Evolutionary conservation across 2,888 invertebrate species (phyloP), one percentile per base, ranked within the genome.

Genomic region (Drosophila putrida): DNA sequence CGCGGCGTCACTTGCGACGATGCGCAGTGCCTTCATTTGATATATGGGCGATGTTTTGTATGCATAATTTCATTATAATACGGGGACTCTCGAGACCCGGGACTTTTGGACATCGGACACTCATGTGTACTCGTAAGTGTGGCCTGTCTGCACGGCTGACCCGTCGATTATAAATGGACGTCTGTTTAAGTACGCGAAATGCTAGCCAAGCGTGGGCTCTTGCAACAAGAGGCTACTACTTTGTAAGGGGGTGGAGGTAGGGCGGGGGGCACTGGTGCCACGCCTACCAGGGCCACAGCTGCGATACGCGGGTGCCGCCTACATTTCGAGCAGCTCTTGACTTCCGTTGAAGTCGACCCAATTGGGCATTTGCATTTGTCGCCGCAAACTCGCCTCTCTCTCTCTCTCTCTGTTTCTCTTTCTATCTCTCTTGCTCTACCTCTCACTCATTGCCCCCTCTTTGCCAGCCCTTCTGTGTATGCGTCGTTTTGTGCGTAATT

Each of bases 31-130:
- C 78, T 59, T 54, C 25, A 63, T 80, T 87, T 88, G 83, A 83
- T 88, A 89, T 85, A 88, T 87, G 89, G 80, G 63, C 87, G 60
- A 89, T 84, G 87, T 84, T 82, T 82, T 72, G 88, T 89, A 84
- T 87, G 89, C 89, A 89, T 84, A 84, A 84, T 84, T 89, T 84
- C 89, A 87, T 84, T 89, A 84, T 83, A 89, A 89, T 88, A 71
- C 81, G 81, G 69, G 66, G 80, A 82, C 87, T 83, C 51, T 62
- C 38, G 51, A 59, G 36, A 36, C 33, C 11, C n/a, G 35, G 44
- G 28, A 20, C 38, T 15, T 31, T 13, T 25, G n/a, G 43, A 38
- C 36, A 28, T 3, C 41, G 39, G 44, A 53, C 47, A 46, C 28
- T 49, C 35, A 46, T 58, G 36, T 39, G 41, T 43, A 46, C 59